Conservation (phyloP, 2,113 vertebrate species). For the Romanogobio albipinnatus region DNA sequence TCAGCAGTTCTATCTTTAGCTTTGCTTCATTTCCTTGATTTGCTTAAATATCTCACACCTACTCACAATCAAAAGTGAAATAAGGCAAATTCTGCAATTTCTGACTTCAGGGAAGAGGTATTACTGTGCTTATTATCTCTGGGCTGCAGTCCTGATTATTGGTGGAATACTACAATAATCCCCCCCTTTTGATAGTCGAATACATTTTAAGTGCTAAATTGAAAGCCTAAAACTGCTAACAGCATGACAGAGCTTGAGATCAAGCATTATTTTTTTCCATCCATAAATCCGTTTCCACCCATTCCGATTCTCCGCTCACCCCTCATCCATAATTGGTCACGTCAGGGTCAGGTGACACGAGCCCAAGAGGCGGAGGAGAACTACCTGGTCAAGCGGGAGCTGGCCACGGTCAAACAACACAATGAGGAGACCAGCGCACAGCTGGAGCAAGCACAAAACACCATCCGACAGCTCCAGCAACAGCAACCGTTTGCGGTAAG, state of each 20-base stretch:
- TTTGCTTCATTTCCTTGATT: constrained; percentile 24
- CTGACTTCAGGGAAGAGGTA: neutral
- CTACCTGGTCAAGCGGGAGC: constrained; percentile 99
- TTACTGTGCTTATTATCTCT: constrained; percentile 8
- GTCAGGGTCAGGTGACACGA: constrained; percentile 99
- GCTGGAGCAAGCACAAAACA: constrained; percentile 92
- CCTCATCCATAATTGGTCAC: constrained; percentile 79
- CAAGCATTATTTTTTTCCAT: constrained; percentile 48
- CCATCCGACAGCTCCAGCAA: constrained; percentile 92
- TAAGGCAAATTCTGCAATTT: constrained; percentile 23
- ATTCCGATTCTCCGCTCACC: constrained; percentile 61
- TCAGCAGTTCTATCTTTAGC: constrained; percentile 22
- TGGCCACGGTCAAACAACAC: constrained; percentile 97
- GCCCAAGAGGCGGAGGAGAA: constrained; percentile 99
- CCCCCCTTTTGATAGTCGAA: neutral
- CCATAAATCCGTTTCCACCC: constrained; percentile 39
- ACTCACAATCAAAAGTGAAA: neutral
- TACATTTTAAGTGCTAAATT: neutral
- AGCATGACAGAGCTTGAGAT: constrained; percentile 63
- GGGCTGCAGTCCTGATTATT: constrained; percentile 33
- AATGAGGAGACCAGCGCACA: constrained; percentile 91
- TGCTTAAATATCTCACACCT: constrained; percentile 25
- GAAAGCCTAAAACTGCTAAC: constrained; percentile 50
- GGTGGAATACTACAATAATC: constrained; percentile 6
- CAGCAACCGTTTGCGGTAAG: constrained; percentile 92